These are phyloP conservation scores for Seladonia tumulorum DNA, from an alignment of 2,888 invertebrate species.

Conservation along the genomic window DNA sequence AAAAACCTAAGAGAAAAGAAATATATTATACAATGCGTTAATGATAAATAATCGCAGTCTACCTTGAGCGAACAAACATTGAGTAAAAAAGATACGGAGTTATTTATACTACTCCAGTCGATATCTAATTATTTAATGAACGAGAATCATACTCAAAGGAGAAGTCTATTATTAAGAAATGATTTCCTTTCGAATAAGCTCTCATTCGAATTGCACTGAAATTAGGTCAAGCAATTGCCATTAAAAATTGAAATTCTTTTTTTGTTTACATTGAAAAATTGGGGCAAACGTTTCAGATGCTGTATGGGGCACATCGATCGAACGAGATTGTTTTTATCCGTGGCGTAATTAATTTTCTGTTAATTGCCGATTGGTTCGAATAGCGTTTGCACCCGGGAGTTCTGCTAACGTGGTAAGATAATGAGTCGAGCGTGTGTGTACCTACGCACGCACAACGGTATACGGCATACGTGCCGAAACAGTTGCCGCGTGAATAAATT, in stretches of 20 bases:
- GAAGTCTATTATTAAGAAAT: no score
- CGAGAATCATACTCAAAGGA: no score
- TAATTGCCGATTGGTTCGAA: background rate
- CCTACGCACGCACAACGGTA: conserved; percentile 38
- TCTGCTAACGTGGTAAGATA: conserved; percentile 23
- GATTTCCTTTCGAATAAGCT: background rate
- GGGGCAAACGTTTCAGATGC: background rate
- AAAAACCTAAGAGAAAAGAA: no score
- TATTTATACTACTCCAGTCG: no score
- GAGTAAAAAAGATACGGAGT: no score
- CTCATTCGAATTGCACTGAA: background rate
- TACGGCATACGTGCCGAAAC: conserved; percentile 39
- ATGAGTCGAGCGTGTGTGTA: conserved; percentile 3
- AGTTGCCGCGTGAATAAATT: conserved; percentile 47
- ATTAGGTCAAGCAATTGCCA: background rate
- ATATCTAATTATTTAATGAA: no score
- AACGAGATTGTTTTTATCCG: background rate
- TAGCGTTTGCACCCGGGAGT: conserved; percentile 7
- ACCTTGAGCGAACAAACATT: no score
- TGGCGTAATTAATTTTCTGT: background rate
- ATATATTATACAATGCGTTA: no score
- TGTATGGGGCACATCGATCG: background rate
- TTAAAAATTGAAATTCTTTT: background rate
- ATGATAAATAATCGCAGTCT: no score
- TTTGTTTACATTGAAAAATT: background rate